Conservation (phyloP, 2,888 invertebrate species). For the Strigamia crassipes region DNA sequence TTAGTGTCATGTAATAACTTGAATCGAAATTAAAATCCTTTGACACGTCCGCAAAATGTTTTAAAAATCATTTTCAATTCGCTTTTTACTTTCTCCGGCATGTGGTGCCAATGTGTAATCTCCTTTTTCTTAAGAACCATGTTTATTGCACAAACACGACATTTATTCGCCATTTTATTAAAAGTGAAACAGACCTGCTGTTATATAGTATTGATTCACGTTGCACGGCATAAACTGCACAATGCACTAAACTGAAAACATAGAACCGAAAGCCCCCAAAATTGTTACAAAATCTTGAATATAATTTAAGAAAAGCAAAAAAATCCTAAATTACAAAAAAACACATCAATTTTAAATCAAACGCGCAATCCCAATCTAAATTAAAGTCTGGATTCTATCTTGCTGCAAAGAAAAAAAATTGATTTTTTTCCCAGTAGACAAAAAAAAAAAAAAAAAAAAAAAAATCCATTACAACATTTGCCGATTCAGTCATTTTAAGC, state of each 20-base stretch:
- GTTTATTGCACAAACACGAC: conserved; percentile 21
- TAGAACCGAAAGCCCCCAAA: background rate
- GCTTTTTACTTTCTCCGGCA: background rate
- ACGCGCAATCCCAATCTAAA: background rate
- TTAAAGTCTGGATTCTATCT: background rate
- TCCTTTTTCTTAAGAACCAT: conserved; percentile 9
- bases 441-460: too few relatives aligned
- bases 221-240: background rate
- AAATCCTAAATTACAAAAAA: too few relatives aligned
- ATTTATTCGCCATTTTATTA: conserved; percentile 33
- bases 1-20: too few relatives aligned
- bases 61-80: background rate
- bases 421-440: background rate
- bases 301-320: background rate
- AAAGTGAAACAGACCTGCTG: conserved; percentile 31
- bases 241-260: conserved; percentile 14
- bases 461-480: too few relatives aligned
- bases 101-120: background rate
- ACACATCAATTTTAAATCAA: background rate
- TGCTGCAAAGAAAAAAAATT: background rate
- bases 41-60: background rate
- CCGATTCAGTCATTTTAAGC: too few relatives aligned
- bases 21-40: background rate
- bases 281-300: background rate
- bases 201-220: conserved; percentile 13